phyloP scores from a whole-genome alignment of 2,888 invertebrate genomes.

The Ectropis crepuscularia region DNA sequence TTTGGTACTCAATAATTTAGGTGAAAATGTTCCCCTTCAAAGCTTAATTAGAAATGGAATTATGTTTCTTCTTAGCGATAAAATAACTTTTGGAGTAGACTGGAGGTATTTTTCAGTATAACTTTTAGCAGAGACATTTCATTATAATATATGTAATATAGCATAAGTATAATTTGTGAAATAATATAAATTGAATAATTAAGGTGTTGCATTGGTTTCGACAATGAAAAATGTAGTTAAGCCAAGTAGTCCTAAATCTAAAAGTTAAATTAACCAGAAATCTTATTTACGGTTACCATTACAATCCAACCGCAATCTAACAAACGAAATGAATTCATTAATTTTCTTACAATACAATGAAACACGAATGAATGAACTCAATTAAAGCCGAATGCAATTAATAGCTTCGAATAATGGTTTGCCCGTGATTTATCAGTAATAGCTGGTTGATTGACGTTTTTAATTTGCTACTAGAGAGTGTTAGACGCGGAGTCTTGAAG shows the following conservation, averaged over 20 bases:
- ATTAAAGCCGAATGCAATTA: constrained; percentile 75
- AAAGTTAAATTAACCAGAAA: constrained; percentile 16
- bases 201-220: background rate
- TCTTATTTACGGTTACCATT: constrained; percentile 50
- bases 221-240: no score
- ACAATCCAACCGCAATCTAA: constrained; percentile 46
- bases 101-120: no score
- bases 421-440: constrained; percentile 75
- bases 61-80: no score
- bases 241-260: background rate
- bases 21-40: no score
- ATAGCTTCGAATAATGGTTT: constrained; percentile 71
- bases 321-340: constrained; percentile 66
- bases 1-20: no score
- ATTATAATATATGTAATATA: no score
- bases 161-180: no score
- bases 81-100: no score
- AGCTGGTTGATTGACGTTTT: constrained; percentile 79
- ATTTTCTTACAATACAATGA: constrained; percentile 60
- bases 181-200: no score
- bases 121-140: no score
- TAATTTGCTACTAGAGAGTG: constrained; percentile 63
- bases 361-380: constrained; percentile 72
- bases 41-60: no score
- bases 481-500: constrained; percentile 49